Evolutionary conservation across 1,140 invertebrate species (phyloP), one percentile per base, ranked within the genome.

Genomic region (Solenopsis fugax): DNA sequence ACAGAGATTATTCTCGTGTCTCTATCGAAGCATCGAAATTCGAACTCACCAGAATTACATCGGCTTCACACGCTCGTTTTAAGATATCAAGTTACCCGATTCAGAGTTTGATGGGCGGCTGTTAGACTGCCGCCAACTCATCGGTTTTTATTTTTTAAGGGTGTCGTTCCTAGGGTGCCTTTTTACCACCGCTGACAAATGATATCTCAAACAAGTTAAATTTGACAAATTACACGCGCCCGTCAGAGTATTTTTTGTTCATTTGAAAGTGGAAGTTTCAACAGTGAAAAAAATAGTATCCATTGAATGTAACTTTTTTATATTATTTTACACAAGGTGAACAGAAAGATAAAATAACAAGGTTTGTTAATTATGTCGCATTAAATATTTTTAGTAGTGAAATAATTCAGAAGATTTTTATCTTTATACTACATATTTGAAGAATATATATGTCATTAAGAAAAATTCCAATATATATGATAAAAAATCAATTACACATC

Each of bases 31-130:
- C 67, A 73, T 75, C 80, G 80, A 84, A 84, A 84, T 84, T 52
- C 69, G 80, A 84, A 84, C 80, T 84, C 77, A 52, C 75, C 65
- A 85, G 69, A 82, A 71, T 89, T 86, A 82, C 73, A 77, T 56
- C 62, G 29, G 80, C 69, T 62, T 50, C 62, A 71, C 18, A 58
- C 69, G 64, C 29, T 85, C 67, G 37, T 67, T 81, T 86, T 78
- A 90, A 72, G 80, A 90, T 85, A 88, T 86, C 87, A 58, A 86
- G 52, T 90, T 90, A 85, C 90, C 76, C 75, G 71, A 88, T 88
- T 82, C 65, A 88, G 21, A 24, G 81, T 88, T 85, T 76, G 58
- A 82, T 41, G 50, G 52, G 50, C 45, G 56, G 80, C 45, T 34
- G 69, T 60, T 84, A 84, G 41, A 72, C 50, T 73, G 37, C 71